Evolutionary conservation across 2,113 vertebrate species (phyloP), one percentile per base, ranked within the genome.

Genomic region (Chlorocebus sabaeus): DNA sequence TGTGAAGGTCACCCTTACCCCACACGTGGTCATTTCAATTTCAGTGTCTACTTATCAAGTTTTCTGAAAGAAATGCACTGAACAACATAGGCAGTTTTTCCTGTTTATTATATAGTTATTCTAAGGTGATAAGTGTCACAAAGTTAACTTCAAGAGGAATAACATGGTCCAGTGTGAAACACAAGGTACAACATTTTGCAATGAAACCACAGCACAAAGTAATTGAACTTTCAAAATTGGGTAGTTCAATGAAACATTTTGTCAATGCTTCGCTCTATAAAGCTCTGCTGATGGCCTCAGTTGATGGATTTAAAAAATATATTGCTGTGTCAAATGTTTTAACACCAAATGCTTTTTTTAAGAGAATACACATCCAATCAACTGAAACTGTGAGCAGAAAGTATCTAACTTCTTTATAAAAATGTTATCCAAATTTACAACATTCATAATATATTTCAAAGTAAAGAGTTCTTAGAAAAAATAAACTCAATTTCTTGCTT

Each of bases 61-160:
- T 97, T 98, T 90, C 96, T 82, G 97, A 99, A 99, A 99, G 93
- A 98, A 98, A 98, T 57, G 98, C 98, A 97, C 98, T 89, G 96
- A 98, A 97, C 98, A 98, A 89, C 97, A 93, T 78, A 61, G 55
- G 43, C 50, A 43, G 50, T 98, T 99, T 98, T 98, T 96, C 98
- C 98, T 98, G 98, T 99, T 99, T 99, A 99, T 99, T 99, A 97
- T 85, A 94, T 90, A n/a, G 96, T 98, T 98, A 98, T 89, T 92
- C 98, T 98, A 98, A 96, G 97, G 92, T 92, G 96, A 97, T 98
- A 98, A 98, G 97, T 85, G 95, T 98, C 98, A 98, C 78, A 61
- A 98, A 98, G 96, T 97, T 94, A 98, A 97, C 83, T 95, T 96
- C 96, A 98, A 97, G 92, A 92, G 97, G 93, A 97, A 98, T 98